Conservation (phyloP, 2,113 vertebrate species). For the Edolisoma coerulescens region DNA sequence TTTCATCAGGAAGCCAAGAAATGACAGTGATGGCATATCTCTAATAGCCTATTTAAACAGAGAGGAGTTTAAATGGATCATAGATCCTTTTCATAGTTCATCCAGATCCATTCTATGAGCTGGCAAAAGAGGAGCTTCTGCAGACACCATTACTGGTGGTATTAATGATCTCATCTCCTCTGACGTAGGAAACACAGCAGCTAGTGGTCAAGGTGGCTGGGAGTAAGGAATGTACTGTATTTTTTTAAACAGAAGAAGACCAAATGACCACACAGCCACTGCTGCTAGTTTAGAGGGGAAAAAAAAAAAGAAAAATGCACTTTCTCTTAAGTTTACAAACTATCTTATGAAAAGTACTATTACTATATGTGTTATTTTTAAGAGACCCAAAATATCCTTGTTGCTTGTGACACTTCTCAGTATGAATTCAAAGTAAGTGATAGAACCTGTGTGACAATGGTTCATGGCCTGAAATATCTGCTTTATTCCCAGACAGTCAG, state of each 20-base stretch:
- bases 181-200: background rate
- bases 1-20: background rate
- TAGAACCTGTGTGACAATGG: background rate
- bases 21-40: background rate
- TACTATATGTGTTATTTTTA: background rate
- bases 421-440: background rate
- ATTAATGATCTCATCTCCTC: conserved; percentile 35
- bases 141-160: conserved; percentile 18
- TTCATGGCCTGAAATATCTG: background rate
- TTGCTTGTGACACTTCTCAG: background rate
- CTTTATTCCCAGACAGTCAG: background rate
- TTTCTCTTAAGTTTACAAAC: background rate
- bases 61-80: background rate
- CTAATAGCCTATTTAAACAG: background rate
- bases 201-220: conserved; percentile 24
- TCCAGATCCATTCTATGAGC: background rate
- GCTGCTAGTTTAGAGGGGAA: background rate
- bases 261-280: background rate
- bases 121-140: background rate
- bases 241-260: background rate
- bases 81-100: background rate
- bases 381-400: background rate
- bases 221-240: conserved; percentile 12
- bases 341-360: background rate
- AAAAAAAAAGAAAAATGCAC: background rate